Evolutionary conservation across 2,113 vertebrate genomes (phyloP), one percentile per base, ranked within the genome.

Genomic region (Osmerus mordax): DNA sequence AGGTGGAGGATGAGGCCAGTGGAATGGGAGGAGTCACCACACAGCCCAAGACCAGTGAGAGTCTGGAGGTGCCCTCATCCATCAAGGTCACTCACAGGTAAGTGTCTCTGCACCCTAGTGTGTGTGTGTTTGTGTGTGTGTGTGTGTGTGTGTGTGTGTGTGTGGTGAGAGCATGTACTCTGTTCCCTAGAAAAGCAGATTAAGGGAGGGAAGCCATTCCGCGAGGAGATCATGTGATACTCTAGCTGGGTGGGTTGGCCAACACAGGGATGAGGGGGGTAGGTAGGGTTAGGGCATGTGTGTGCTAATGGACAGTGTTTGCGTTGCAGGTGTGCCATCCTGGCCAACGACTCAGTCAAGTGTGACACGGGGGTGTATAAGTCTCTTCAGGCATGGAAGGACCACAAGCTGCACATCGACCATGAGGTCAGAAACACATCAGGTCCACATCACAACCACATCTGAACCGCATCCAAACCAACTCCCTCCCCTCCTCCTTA

Each of bases 331-430:
- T 99, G 97, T 79, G 95, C 91, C 58, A 97, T 98, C 75, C 87
- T 99, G 58, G 89, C 95, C 65, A 98, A 99, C 0, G 92, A 96
- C 21, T 94, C 95, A 0, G 94, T 99, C 60, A 95, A 94, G 74
- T 99, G 97, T 65, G 97, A 98, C 70, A 88, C 90, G 0, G 93
- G 96, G 58, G 86, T 99, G 1, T 98, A 98, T 79, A 92, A 92
- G 83, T 96, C 96, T 11, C 90, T 99, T 72, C 96, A 97, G 86
- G 97, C 97, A 28, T 99, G 97, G 97, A 99, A 98, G 80, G 97
- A 99, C 83, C 97, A 99, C 88, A 98, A 97, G 76, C 91, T 98
- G 66, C 96, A 97, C 80, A 96, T 99, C 3, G 97, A 99, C 88
- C 96, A 98, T 0, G 96, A 99, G 94, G 97, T 97, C 71, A 54